A percentile compares a stretch with the other conserved stretches of the same genome.
These are phyloP conservation scores for Coendou prehensilis DNA, from an alignment of 2,797 vertebrate genomes.

Conservation along the genomic window DNA sequence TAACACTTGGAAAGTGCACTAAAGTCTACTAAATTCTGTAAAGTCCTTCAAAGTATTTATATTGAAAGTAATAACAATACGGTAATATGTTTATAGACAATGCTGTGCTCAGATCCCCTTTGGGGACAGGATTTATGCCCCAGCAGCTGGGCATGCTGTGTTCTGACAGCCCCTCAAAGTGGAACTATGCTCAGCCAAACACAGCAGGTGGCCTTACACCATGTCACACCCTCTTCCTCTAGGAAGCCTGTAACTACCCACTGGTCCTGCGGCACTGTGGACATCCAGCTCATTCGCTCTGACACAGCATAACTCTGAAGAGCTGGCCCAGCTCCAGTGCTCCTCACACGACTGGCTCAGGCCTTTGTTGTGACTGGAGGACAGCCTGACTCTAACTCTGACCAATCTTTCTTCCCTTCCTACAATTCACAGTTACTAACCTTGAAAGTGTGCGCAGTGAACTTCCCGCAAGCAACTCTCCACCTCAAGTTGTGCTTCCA, in stretches of 20 bases:
- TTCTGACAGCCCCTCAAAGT: background rate
- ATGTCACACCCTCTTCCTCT: background rate
- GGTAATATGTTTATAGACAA: background rate
- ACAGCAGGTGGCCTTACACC: fast-evolving
- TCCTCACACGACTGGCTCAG: fast-evolving
- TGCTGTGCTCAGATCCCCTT: background rate
- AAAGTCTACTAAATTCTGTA: background rate
- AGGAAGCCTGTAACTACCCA: background rate
- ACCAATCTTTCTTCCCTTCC: background rate
- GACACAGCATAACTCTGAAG: background rate
- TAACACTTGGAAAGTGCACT: background rate
- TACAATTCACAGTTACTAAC: background rate
- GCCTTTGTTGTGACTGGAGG: background rate
- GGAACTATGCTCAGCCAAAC: background rate
- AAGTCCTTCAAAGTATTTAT: background rate
- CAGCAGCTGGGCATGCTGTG: background rate
- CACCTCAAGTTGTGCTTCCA: background rate
- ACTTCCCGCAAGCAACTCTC: background rate
- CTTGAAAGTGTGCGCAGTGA: too few species aligned
- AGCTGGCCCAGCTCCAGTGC: fast-evolving
- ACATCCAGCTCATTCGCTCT: background rate
- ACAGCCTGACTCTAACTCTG: fast-evolving
- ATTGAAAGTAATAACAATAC: background rate
- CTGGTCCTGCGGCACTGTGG: fast-evolving
- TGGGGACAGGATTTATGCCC: background rate